These are phyloP conservation scores for Oncorhynchus gorbuscha DNA, from an alignment of 2,113 vertebrate species.

Conservation along the genomic window DNA sequence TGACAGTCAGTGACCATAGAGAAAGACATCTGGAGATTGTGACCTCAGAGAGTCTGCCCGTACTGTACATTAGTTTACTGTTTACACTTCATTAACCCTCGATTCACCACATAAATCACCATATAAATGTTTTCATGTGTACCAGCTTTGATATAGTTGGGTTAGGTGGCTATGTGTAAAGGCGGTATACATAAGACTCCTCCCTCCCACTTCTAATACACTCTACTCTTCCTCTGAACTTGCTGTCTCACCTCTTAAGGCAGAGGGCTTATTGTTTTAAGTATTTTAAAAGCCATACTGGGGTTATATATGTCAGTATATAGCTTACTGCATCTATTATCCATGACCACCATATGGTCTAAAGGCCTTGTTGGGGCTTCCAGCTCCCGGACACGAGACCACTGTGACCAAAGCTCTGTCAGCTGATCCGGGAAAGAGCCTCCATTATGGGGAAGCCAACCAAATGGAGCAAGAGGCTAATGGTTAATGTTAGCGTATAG, in stretches of 20 bases:
- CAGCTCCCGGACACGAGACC: not conserved
- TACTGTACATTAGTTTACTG: not conserved
- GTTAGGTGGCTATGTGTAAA: no score
- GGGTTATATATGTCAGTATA: not conserved
- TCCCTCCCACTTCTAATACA: no score
- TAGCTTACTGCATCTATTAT: slow-evolving; percentile 57
- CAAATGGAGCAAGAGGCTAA: no score
- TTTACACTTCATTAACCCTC: not conserved
- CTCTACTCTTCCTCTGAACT: not conserved
- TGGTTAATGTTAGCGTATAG: no score
- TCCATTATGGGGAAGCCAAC: no score
- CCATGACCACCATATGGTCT: slow-evolving; percentile 39
- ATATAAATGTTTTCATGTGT: no score
- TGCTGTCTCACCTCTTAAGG: not conserved
- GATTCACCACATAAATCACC: no score
- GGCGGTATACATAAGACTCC: no score
- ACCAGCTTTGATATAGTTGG: no score
- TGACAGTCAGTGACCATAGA: slow-evolving; percentile 17
- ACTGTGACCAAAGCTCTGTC: not conserved
- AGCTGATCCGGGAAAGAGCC: no score
- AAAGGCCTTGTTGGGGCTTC: slow-evolving; percentile 39
- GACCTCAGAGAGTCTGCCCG: not conserved
- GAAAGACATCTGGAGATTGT: slow-evolving; percentile 28
- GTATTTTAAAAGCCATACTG: no score
- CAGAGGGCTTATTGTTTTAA: no score